Evolutionary conservation across 2,113 vertebrate genomes (phyloP).

Genomic region (Dipodomys stephensi): DNA sequence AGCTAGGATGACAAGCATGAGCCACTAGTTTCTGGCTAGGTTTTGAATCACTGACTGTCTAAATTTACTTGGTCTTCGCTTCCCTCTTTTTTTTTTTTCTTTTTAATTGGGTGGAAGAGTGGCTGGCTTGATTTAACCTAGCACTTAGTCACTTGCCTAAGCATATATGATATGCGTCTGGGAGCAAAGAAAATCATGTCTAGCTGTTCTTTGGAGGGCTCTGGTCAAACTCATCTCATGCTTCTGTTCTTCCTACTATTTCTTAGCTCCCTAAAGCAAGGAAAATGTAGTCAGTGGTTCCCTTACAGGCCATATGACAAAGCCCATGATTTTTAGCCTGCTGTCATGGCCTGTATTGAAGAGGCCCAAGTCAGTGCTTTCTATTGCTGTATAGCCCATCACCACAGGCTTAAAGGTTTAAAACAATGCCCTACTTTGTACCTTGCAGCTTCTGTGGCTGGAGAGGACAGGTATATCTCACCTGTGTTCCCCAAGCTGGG

Average conservation of each 20-base stretch:
- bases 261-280: neutral
- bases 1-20: too few species aligned
- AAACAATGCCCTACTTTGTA: neutral
- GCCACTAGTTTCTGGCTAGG: too few species aligned
- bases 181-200: neutral
- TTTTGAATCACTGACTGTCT: constrained; percentile 58
- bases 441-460: neutral
- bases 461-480: neutral
- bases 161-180: neutral
- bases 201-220: neutral
- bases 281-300: neutral
- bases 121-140: neutral
- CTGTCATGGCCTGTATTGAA: accelerated
- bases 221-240: neutral
- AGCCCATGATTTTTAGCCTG: neutral
- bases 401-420: neutral
- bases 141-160: neutral
- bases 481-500: neutral
- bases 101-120: neutral
- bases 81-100: neutral
- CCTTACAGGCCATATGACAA: neutral
- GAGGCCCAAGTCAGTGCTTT: neutral
- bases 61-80: constrained; percentile 53
- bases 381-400: neutral
- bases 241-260: neutral